A percentile compares a stretch with the other conserved stretches of the same genome.
Evolutionary conservation across 2,797 vertebrate genomes (phyloP).

Genomic region (Myotis vivesi): DNA sequence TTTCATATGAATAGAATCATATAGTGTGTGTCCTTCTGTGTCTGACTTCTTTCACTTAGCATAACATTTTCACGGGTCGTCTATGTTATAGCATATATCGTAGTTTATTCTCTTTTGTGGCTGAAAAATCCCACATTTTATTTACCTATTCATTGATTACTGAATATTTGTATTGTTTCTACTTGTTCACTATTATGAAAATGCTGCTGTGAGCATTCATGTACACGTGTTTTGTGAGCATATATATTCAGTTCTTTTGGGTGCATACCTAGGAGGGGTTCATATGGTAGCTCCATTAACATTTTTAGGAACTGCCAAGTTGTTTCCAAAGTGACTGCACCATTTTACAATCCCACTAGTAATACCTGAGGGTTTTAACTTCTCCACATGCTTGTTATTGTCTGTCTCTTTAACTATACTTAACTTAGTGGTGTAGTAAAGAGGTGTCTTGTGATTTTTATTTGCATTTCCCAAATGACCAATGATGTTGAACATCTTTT

Average conservation of each 20-base stretch:
- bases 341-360: background rate
- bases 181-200: background rate
- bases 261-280: background rate
- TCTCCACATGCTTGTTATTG: background rate
- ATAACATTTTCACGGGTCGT: background rate
- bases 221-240: background rate
- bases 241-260: background rate
- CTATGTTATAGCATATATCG: background rate
- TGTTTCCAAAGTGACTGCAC: background rate
- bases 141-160: background rate
- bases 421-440: background rate
- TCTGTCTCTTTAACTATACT: background rate
- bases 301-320: background rate
- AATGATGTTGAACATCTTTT: background rate
- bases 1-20: background rate
- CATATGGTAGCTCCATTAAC: background rate
- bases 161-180: background rate
- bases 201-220: background rate
- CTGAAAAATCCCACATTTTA: background rate
- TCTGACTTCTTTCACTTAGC: background rate
- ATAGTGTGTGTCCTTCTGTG: background rate
- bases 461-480: background rate
- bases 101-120: background rate
- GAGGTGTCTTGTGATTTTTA: background rate
- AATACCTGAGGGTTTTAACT: background rate